Percentiles rank a stretch among this genome's conserved stretches.
Conservation (phyloP, 2,797 vertebrate genomes). For the Gallinago solitaria region DNA sequence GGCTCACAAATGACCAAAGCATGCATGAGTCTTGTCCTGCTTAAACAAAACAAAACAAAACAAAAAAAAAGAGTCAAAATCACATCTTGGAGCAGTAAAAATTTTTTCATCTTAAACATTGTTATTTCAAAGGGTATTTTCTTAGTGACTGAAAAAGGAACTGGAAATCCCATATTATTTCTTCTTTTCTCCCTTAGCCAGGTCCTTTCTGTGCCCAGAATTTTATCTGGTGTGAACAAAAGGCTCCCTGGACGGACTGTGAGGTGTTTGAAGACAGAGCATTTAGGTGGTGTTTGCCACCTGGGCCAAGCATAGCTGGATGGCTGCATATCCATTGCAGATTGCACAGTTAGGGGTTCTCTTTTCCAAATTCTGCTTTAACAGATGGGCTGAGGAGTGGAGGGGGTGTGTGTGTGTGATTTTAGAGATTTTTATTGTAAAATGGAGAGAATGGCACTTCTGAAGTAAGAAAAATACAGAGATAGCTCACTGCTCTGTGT, state of each 20-base stretch:
- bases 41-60: neutral
- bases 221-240: constrained; percentile 10
- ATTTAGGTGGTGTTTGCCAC: neutral
- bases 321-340: neutral
- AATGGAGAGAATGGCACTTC: neutral
- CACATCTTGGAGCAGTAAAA: neutral
- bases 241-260: neutral
- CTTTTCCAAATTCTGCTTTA: neutral
- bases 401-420: neutral
- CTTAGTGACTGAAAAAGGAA: constrained; percentile 1
- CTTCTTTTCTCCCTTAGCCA: neutral
- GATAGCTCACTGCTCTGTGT: neutral
- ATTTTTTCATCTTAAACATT: neutral
- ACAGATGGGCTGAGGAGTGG: neutral
- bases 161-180: constrained; percentile 26
- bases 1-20: neutral
- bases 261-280: neutral
- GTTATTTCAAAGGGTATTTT: constrained; percentile 31
- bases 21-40: neutral
- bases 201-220: neutral
- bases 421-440: neutral
- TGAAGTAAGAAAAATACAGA: neutral
- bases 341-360: neutral
- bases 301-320: neutral
- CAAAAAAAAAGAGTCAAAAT: neutral